Evolutionary conservation across 2,113 vertebrate genomes (phyloP).

Genomic region (Nyctereutes procyonoides): DNA sequence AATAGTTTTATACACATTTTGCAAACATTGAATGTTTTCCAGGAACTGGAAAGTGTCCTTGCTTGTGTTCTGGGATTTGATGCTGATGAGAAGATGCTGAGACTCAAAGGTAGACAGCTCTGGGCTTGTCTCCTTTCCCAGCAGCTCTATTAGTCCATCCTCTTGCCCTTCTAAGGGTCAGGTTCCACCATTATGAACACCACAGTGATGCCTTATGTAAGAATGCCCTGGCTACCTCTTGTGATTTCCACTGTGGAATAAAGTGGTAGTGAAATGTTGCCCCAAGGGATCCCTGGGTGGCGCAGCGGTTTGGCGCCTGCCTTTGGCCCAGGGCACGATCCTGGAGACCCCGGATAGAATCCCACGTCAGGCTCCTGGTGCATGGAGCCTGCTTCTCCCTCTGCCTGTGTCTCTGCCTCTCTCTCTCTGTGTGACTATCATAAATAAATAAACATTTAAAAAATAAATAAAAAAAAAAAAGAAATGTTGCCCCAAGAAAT

Average conservation of each 20-base stretch:
- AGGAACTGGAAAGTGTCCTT: background rate
- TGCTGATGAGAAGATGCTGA: background rate
- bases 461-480: no score
- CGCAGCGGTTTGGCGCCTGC: no score
- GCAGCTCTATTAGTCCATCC: rapidly evolving
- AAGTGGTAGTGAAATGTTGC: background rate
- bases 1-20: background rate
- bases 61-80: background rate
- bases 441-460: no score
- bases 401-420: no score
- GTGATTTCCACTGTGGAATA: background rate
- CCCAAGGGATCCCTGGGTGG: no score
- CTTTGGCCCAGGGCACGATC: no score
- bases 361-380: no score
- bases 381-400: no score
- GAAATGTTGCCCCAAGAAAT: background rate
- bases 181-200: background rate
- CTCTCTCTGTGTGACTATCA: no score
- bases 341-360: no score
- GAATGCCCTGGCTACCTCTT: background rate
- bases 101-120: rapidly evolving
- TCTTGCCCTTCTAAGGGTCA: background rate
- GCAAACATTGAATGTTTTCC: background rate
- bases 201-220: rapidly evolving
- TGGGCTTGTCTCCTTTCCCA: no score